Percentiles rank a stretch among this genome's conserved stretches.
Evolutionary conservation across 2,113 vertebrate species (phyloP).

Genomic region (Paradoxurus hermaphroditus): DNA sequence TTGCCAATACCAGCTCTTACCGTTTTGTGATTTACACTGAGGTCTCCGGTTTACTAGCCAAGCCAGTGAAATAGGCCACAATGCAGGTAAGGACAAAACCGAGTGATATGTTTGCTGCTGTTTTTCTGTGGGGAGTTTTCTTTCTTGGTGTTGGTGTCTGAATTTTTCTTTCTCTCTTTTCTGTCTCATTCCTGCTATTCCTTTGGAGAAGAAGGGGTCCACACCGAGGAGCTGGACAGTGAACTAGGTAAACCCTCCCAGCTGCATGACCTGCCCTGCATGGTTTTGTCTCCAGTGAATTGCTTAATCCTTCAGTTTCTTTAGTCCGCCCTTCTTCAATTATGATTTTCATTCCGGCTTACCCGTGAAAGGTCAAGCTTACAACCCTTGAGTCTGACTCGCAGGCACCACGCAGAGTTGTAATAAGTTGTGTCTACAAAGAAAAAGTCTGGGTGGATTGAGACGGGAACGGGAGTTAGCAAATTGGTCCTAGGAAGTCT

Average conservation of each 20-base stretch:
- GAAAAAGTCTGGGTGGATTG: background rate
- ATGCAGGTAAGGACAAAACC: constrained; percentile 72
- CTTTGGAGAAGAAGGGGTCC: constrained; percentile 97
- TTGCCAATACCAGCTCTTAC: constrained; percentile 51
- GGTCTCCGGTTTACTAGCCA: constrained; percentile 71
- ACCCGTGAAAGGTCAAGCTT: constrained; percentile 13
- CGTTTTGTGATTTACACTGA: constrained; percentile 63
- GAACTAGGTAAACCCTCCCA: constrained; percentile 93
- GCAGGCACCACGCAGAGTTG: background rate
- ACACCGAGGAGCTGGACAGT: constrained; percentile 99
- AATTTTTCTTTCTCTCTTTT: constrained; percentile 86
- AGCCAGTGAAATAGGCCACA: constrained; percentile 58
- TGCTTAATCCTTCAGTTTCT: constrained; percentile 67
- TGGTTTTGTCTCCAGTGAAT: constrained; percentile 66
- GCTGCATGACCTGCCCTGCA: constrained; percentile 69
- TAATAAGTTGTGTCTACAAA: background rate
- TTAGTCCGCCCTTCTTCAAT: constrained; percentile 68
- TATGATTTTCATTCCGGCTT: background rate
- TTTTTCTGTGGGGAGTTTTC: constrained; percentile 80
- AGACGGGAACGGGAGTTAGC: background rate
- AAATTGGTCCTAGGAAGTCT: background rate
- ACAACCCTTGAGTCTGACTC: background rate
- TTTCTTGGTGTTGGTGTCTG: constrained; percentile 84
- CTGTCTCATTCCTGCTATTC: constrained; percentile 85
- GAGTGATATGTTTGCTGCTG: constrained; percentile 72